These are phyloP conservation scores for Oxyruncus cristatus DNA, from an alignment of 2,113 vertebrate genomes.

Conservation along the genomic window DNA sequence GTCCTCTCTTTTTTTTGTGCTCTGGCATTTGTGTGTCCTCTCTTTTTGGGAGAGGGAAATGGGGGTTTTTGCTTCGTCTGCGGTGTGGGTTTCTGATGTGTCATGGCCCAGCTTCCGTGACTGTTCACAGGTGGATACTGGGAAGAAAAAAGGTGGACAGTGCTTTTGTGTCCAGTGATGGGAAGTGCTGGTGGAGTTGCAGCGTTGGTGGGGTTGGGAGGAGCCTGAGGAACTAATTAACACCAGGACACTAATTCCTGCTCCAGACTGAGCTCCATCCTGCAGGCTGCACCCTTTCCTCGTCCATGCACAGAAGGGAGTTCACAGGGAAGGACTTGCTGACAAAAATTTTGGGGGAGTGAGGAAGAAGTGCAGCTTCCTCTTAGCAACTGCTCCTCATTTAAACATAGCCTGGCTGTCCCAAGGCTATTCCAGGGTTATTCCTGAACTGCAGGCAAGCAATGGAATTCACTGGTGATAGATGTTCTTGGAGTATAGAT, in stretches of 20 bases:
- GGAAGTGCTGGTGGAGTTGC: background rate
- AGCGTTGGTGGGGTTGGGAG: background rate
- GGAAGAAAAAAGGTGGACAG: background rate
- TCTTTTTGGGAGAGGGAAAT: background rate
- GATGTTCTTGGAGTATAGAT: background rate
- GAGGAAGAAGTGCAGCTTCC: background rate
- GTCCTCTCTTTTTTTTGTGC: too few relatives aligned
- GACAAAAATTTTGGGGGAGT: background rate
- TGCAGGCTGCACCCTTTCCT: fast-evolving
- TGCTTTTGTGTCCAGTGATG: background rate
- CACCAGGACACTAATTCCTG: too few relatives aligned
- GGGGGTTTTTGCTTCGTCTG: background rate
- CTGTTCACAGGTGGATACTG: fast-evolving
- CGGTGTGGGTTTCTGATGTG: fast-evolving
- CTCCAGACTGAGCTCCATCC: background rate
- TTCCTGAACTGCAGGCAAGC: background rate
- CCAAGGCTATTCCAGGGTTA: background rate
- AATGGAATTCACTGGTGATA: background rate
- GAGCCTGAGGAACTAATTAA: background rate
- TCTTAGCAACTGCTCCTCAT: background rate
- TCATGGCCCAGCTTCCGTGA: fast-evolving
- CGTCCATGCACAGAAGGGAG: too few relatives aligned
- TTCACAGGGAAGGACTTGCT: background rate
- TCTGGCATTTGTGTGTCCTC: too few relatives aligned
- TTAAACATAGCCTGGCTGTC: background rate